Percentiles rank a stretch among this genome's conserved stretches.
Evolutionary conservation across 2,888 invertebrate genomes (phyloP).

Genomic region (Xylophagus ater): DNA sequence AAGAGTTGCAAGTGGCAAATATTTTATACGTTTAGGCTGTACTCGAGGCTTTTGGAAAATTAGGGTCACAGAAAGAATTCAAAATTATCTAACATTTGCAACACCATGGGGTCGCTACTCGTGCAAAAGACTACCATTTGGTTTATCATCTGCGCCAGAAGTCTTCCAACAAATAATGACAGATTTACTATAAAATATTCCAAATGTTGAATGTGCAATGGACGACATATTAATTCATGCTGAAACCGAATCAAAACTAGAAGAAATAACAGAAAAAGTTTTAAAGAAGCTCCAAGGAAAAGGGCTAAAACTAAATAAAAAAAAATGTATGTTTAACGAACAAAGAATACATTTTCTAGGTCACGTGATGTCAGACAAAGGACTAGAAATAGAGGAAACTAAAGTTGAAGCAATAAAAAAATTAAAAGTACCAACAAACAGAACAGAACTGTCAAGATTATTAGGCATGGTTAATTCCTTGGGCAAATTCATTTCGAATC

Average conservation of each 20-base stretch:
- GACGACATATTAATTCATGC: constrained; percentile 20
- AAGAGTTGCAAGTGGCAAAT: neutral
- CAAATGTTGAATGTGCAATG: constrained; percentile 16
- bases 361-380: constrained; percentile 17
- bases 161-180: constrained; percentile 1
- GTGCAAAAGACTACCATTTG: neutral
- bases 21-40: too few species aligned
- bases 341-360: constrained; percentile 13
- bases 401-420: constrained; percentile 12
- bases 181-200: constrained; percentile 9
- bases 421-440: constrained; percentile 11
- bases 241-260: constrained; percentile 14
- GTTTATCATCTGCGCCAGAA: constrained; percentile 2
- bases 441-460: constrained; percentile 2
- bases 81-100: neutral
- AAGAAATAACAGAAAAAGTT: constrained; percentile 17
- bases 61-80: neutral
- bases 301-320: constrained; percentile 19
- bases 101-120: neutral
- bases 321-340: constrained; percentile 20
- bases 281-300: constrained; percentile 14
- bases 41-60: neutral
- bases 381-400: constrained; percentile 15
- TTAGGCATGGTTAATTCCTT: constrained; percentile 5
- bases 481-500: constrained; percentile 15